These are phyloP conservation scores for Laspeyria flexula DNA, from an alignment of 2,888 invertebrate genomes.

Conservation along the genomic window DNA sequence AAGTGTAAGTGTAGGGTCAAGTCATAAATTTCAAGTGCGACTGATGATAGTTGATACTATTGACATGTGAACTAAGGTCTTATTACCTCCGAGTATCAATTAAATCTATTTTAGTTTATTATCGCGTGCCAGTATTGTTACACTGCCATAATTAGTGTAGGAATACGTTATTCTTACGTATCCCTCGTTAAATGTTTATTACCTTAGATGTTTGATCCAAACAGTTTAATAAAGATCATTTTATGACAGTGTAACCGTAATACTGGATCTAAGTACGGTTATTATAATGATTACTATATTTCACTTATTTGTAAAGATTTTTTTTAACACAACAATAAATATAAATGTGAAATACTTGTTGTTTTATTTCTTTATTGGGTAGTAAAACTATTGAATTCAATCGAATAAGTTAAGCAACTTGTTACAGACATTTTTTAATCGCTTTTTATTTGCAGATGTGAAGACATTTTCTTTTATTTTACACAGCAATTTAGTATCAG, in stretches of 20 bases:
- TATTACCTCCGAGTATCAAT: constrained; percentile 86
- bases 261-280: constrained; percentile 71
- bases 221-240: constrained; percentile 34
- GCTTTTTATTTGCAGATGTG: constrained; percentile 51
- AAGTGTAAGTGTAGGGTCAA: constrained; percentile 54
- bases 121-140: constrained; percentile 58
- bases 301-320: constrained; percentile 85
- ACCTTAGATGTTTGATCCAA: constrained; percentile 40
- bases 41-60: constrained; percentile 82
- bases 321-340: constrained; percentile 86
- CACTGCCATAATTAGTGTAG: constrained; percentile 49
- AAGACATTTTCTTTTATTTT: constrained; percentile 58
- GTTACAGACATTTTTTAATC: constrained; percentile 59
- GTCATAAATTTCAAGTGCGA: constrained; percentile 68
- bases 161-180: constrained; percentile 11
- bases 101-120: constrained; percentile 78
- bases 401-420: constrained; percentile 63
- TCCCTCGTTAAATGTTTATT: constrained; percentile 27
- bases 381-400: constrained; percentile 31
- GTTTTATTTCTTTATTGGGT: constrained; percentile 60
- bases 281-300: constrained; percentile 80
- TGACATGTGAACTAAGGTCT: constrained; percentile 78
- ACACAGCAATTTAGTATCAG: constrained; percentile 52
- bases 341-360: constrained; percentile 81
- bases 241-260: constrained; percentile 62